phyloP scores from a whole-genome alignment of 1,140 invertebrate genomes.

The Andrena cerasifolii region DNA sequence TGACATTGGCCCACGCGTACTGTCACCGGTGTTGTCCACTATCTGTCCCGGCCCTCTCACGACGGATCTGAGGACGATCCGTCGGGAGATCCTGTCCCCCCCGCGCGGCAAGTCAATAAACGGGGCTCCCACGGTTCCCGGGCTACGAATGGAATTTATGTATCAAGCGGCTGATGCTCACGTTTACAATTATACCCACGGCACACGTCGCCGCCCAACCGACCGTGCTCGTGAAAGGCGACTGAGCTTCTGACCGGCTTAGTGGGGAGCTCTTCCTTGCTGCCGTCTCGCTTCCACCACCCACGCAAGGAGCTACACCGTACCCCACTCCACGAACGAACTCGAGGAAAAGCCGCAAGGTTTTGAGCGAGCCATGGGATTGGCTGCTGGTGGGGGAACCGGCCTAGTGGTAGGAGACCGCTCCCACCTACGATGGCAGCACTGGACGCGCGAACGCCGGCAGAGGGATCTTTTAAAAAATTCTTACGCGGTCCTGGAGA shows the following conservation, averaged over 20 bases:
- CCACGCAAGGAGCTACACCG: slow-evolving; percentile 21
- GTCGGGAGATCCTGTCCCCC: slow-evolving; percentile 33
- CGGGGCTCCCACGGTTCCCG: neutral
- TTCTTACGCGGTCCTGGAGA: no score
- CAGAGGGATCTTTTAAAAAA: neutral
- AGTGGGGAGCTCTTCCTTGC: slow-evolving; percentile 53
- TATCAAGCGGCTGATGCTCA: slow-evolving; percentile 13
- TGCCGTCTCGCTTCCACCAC: slow-evolving; percentile 46
- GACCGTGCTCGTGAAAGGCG: slow-evolving; percentile 71
- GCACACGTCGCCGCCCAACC: slow-evolving; percentile 35
- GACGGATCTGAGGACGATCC: slow-evolving; percentile 33
- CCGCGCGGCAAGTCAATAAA: slow-evolving; percentile 21
- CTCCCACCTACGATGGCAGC: slow-evolving; percentile 49
- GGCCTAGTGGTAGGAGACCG: neutral
- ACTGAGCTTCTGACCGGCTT: slow-evolving; percentile 58
- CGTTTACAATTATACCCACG: slow-evolving; percentile 25
- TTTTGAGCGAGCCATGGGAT: slow-evolving; percentile 36
- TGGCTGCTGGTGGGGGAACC: slow-evolving; percentile 36
- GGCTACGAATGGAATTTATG: slow-evolving; percentile 32
- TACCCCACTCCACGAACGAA: slow-evolving; percentile 10
- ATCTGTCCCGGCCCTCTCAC: slow-evolving; percentile 3
- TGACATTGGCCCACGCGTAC: slow-evolving; percentile 43
- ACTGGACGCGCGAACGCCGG: neutral
- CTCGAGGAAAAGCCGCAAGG: slow-evolving; percentile 55
- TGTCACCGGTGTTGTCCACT: slow-evolving; percentile 49